These are phyloP conservation scores for Petrophora chlorosata DNA, from an alignment of 2,888 invertebrate species.

Conservation along the genomic window DNA sequence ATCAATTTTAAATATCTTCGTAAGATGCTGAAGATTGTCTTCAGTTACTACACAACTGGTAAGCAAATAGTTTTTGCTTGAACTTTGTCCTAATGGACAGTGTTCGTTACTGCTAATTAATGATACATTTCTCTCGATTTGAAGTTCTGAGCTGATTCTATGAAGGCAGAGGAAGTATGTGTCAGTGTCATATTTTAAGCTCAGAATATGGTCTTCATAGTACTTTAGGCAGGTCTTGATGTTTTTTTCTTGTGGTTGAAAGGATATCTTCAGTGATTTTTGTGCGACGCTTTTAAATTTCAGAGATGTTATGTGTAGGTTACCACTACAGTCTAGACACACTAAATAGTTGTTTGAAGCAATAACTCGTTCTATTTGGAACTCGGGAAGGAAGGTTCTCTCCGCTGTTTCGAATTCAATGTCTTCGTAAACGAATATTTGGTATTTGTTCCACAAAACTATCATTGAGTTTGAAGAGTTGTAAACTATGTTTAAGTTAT, in stretches of 20 bases:
- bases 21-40: slow-evolving; percentile 34
- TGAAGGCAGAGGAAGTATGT: slow-evolving; percentile 51
- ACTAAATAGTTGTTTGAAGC: slow-evolving; percentile 55
- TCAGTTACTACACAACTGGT: slow-evolving; percentile 33
- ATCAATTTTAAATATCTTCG: slow-evolving; percentile 37
- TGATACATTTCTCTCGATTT: slow-evolving; percentile 41
- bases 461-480: slow-evolving; percentile 46
- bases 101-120: slow-evolving; percentile 32
- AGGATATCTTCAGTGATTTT: slow-evolving; percentile 52
- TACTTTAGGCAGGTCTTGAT: slow-evolving; percentile 41
- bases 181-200: slow-evolving; percentile 51
- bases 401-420: slow-evolving; percentile 46
- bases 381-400: slow-evolving; percentile 54
- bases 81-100: slow-evolving; percentile 32
- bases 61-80: slow-evolving; percentile 44
- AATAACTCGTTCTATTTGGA: slow-evolving; percentile 52
- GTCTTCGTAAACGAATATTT: slow-evolving; percentile 65
- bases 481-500: slow-evolving; percentile 54
- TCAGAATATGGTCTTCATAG: slow-evolving; percentile 44
- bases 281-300: slow-evolving; percentile 59
- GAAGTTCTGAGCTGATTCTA: slow-evolving; percentile 52
- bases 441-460: slow-evolving; percentile 70
- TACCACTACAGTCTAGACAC: slow-evolving; percentile 58
- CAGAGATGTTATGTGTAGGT: slow-evolving; percentile 54
- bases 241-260: slow-evolving; percentile 47